Evolutionary conservation across 1,140 invertebrate species (phyloP), one percentile per base, ranked within the genome.

Genomic region (Drosophila sechellia): DNA sequence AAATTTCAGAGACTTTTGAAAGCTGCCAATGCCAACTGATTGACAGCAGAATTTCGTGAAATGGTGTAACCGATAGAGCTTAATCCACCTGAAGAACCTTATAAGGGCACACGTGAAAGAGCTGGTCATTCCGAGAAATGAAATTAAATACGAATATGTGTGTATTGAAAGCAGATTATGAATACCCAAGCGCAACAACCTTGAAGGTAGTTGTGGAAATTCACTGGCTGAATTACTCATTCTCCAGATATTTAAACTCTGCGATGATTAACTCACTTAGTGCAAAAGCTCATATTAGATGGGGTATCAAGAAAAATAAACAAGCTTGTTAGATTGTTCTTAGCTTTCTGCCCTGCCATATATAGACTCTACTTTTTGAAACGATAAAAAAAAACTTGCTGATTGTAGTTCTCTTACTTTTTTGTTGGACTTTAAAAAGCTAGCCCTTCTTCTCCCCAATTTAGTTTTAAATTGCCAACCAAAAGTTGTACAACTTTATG

Each of bases 1-100:
- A 66, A 55, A 69, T 68, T 46, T 22, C 48, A 69, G 10, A 70
- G 22, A 70, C 40, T 45, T 69, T 46, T 58, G 55, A 66, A 66
- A 64, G 60, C 31, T 31, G 17, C 11, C 13, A 40, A 1, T 31
- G 17, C 11, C 13, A 40, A 3, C 13, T 25, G 65, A 70, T 71
- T 70, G 65, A 72, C 69, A 25, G 65, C 37, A 15, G 17, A 58
- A 59, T 70, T 72, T 58, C 54, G 59, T 39, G 4, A 37, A 71
- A 49, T 54, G 22, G 39, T 65, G 65, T 69, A 65, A 66, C 15
- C 31, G 22, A 60, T 15, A 64, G 55, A 37, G 39, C 60, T 39
- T 58, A 69, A 69, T 48, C 31, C 65, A 20, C n/a, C 10, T 13
- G 3, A 13, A 39, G 10, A 31, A 5, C 65, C 65, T 46, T 66